phyloP scores from a whole-genome alignment of 2,797 vertebrate species.

The Xiphorhynchus erythropygius region DNA sequence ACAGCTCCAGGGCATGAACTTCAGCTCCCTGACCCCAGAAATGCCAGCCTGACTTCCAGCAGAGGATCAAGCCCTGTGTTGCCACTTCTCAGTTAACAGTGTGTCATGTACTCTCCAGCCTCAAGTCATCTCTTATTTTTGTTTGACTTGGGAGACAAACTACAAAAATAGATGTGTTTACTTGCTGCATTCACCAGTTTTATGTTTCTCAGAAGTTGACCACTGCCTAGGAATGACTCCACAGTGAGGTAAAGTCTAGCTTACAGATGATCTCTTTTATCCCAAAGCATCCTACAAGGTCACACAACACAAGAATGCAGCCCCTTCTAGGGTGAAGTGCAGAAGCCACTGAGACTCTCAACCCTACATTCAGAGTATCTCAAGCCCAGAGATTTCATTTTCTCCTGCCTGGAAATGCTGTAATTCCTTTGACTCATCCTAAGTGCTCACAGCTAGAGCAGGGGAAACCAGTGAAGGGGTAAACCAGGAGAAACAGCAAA shows the following conservation, averaged over 20 bases:
- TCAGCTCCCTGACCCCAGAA: not conserved
- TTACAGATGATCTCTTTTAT: not conserved
- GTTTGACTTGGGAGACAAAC: constrained; percentile 20
- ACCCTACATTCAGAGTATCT: not conserved
- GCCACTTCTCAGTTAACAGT: constrained; percentile 15
- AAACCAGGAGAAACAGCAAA: not conserved
- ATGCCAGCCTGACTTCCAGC: not conserved
- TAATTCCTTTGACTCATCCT: rapidly evolving
- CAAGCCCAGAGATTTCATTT: not conserved
- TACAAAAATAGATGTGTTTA: constrained; percentile 47
- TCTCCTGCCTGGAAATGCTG: not conserved
- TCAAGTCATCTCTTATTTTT: constrained; percentile 54
- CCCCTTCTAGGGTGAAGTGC: not conserved
- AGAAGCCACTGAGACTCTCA: not conserved
- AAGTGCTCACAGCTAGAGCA: not conserved
- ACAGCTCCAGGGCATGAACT: not conserved
- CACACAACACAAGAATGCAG: not conserved
- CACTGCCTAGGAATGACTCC: not conserved
- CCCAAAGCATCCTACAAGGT: not conserved
- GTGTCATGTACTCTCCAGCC: not conserved
- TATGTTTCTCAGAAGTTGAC: not conserved
- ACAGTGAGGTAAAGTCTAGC: not conserved
- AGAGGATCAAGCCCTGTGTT: not conserved
- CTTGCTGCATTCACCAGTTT: not conserved
- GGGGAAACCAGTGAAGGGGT: not conserved